Base-by-base conservation (phyloP, 2,797 vertebrate species). In the Lepus oiostolus region DNA sequence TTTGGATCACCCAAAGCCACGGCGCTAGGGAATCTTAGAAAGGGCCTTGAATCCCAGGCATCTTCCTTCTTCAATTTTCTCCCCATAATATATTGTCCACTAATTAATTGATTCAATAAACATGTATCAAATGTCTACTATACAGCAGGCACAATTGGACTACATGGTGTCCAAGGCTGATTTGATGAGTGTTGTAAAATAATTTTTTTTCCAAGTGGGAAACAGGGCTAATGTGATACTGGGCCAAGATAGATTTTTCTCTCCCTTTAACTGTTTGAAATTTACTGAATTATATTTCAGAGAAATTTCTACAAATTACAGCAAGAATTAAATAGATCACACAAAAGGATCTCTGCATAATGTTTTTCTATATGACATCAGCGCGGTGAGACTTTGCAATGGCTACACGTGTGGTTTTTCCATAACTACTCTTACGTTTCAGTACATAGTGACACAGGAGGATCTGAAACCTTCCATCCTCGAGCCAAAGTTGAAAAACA, bases 401-500 rank as follows among this genome's bases (percentile, higher is more conserved):
- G 81, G 92, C 60, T 50, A 60, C 60, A 50, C 5, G 5, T 22
- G 47, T 84, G 70, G 12, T 65, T 92, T 95, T 94, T 90, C 79
- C 42, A 54, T 87, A 83, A 88, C 68, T 35, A 32, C 17, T 76
- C 38, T 94, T 88, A 88, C 7, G 21, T 87, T 93, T 96, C 90
- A 96, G 88, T 4, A 12, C 93, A 88, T 90, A 38, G 52, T 76
- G 86, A 14, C 86, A 96, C 95, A 80, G 86, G 83, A 93, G 86
- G 82, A 87, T 94, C 86, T 92, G 96, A 97, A 75, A 90, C 88
- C 95, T 96, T 93, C 95, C 94, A 58, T 93, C 11, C 1, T 90
- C 87, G 5, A 85, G 95, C 80, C 24, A 96, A 96, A 96, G 93
- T 96, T 94, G 71, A 94, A 96, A 98, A 97, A 88, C 85, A 95